Evolutionary conservation across 2,888 invertebrate species (phyloP).

Genomic region (Leptopilina myrica): DNA sequence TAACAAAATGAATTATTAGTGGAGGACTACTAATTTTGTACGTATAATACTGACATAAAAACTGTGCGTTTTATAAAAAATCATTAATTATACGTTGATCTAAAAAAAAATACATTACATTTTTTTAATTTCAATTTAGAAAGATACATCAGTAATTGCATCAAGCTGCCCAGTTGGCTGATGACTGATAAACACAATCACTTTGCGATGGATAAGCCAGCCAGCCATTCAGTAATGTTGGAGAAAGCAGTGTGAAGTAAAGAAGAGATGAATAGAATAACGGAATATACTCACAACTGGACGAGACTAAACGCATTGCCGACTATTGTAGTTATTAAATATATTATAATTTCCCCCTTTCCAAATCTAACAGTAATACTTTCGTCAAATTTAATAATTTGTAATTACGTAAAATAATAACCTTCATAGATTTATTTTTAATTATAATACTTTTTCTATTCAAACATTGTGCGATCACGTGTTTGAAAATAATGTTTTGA

Average conservation of each 20-base stretch:
- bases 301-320: background rate
- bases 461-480: too few species aligned
- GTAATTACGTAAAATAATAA: too few species aligned
- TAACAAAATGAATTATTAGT: too few species aligned
- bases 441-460: too few species aligned
- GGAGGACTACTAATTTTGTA: too few species aligned
- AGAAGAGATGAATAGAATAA: slow-evolving; percentile 9
- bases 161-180: slow-evolving; percentile 6
- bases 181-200: slow-evolving; percentile 28
- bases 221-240: background rate
- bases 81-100: too few species aligned
- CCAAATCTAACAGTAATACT: too few species aligned
- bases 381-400: too few species aligned
- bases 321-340: background rate
- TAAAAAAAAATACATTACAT: background rate
- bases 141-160: background rate
- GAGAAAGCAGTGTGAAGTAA: slow-evolving; percentile 15
- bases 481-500: too few species aligned
- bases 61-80: background rate
- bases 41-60: too few species aligned
- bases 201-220: background rate
- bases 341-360: background rate
- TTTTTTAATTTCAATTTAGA: background rate
- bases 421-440: too few species aligned
- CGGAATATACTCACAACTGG: background rate